Conservation (phyloP, 2,113 vertebrate genomes). For the Atherinomorus stipes region DNA sequence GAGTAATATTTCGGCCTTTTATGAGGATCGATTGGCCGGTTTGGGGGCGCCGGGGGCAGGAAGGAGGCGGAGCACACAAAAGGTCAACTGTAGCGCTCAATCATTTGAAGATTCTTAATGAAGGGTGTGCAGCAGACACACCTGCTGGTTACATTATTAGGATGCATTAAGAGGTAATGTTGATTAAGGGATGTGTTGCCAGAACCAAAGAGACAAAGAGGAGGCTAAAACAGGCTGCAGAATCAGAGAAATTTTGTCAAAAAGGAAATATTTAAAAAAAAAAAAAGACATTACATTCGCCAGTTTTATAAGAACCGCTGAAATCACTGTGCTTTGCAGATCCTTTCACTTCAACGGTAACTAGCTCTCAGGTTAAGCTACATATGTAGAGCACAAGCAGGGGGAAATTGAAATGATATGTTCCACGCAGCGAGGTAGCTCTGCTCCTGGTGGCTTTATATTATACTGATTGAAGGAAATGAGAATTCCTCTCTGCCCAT, state of each 20-base stretch:
- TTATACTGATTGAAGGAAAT: slow-evolving; percentile 47
- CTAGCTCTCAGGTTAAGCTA: slow-evolving; percentile 51
- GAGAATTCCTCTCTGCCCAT: slow-evolving; percentile 44
- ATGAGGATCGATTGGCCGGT: slow-evolving; percentile 78
- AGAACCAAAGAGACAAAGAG: slow-evolving; percentile 3
- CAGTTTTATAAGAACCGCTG: slow-evolving; percentile 57
- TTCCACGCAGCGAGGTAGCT: slow-evolving; percentile 39
- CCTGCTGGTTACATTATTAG: slow-evolving; percentile 75
- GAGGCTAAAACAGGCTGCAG: slow-evolving; percentile 24
- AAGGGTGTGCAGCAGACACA: slow-evolving; percentile 76
- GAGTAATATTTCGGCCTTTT: slow-evolving; percentile 84
- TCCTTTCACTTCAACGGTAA: slow-evolving; percentile 43
- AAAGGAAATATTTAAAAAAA: slow-evolving; percentile 53
- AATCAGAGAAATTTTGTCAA: slow-evolving; percentile 42
- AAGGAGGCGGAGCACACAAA: slow-evolving; percentile 68
- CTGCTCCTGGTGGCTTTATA: slow-evolving; percentile 51
- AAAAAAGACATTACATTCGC: slow-evolving; percentile 52
- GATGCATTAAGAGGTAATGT: slow-evolving; percentile 44
- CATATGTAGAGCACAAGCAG: background rate
- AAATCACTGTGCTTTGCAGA: slow-evolving; percentile 30
- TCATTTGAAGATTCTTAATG: slow-evolving; percentile 82
- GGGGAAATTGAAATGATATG: slow-evolving; percentile 54
- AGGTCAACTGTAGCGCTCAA: slow-evolving; percentile 81
- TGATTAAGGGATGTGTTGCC: slow-evolving; percentile 47
- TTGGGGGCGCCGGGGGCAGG: slow-evolving; percentile 66